These are phyloP conservation scores for Himalopsyche tibetana DNA, from an alignment of 2,888 invertebrate genomes.

Conservation along the genomic window DNA sequence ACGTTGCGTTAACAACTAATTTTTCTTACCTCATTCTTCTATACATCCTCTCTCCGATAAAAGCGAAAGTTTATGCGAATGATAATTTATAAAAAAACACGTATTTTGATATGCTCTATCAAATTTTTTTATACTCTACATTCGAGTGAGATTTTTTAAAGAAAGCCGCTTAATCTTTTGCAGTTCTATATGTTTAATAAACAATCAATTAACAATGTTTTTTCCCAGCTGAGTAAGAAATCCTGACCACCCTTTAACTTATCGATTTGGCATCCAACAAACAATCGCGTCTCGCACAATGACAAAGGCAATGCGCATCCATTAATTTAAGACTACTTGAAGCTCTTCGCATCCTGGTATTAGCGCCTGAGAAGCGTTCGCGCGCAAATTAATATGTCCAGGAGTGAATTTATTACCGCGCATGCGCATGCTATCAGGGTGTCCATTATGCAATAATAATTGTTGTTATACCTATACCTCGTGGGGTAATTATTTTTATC, in stretches of 20 bases:
- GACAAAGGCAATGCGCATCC: slow-evolving; percentile 41
- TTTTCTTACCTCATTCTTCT: no score
- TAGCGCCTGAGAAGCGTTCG: slow-evolving; percentile 49
- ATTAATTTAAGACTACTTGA: slow-evolving; percentile 40
- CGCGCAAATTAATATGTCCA: slow-evolving; percentile 51
- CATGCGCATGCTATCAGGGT: slow-evolving; percentile 23
- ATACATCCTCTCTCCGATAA: no score
- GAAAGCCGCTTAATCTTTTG: no score
- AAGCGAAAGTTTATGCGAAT: no score
- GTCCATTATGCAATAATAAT: slow-evolving; percentile 41
- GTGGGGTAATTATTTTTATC: slow-evolving; percentile 38
- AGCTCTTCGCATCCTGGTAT: slow-evolving; percentile 12
- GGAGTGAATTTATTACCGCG: slow-evolving; percentile 47
- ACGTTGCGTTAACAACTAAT: no score
- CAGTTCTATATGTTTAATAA: no score
- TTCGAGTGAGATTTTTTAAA: no score
- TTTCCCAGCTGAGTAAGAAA: not conserved
- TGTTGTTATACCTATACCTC: not conserved
- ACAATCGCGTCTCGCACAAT: slow-evolving; percentile 20
- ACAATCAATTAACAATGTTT: no score
- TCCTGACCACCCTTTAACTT: not conserved
- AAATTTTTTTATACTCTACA: no score
- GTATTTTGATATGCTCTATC: no score
- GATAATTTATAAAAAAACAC: no score
- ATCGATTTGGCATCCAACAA: not conserved